A percentile compares a stretch with the other conserved stretches of the same genome.
These are phyloP conservation scores for Caenorhabditis sulstoni DNA, from an alignment of 2,888 invertebrate genomes.

Conservation along the genomic window DNA sequence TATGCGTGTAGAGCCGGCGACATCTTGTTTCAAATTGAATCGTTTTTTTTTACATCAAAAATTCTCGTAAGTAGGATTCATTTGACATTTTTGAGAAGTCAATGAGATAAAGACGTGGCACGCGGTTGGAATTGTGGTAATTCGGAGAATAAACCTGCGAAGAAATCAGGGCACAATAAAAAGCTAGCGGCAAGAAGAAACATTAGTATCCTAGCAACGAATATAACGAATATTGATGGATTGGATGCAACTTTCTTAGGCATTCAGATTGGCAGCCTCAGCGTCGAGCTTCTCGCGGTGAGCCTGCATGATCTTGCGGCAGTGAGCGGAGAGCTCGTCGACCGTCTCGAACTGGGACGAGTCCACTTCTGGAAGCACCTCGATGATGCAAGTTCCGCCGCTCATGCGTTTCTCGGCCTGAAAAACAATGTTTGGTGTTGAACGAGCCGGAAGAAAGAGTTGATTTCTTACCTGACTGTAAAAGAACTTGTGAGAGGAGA, in stretches of 20 bases:
- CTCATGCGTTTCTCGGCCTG: constrained; percentile 65
- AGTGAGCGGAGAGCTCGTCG: constrained; percentile 69
- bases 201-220: constrained; percentile 22
- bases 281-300: constrained; percentile 56
- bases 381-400: constrained; percentile 62
- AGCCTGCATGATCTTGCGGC: constrained; percentile 63
- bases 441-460: not conserved
- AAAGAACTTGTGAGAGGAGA: constrained; percentile 88
- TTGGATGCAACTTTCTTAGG: not conserved
- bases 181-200: constrained; percentile 50
- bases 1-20: too few species aligned
- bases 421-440: constrained; percentile 16
- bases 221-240: too few species aligned
- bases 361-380: constrained; percentile 68
- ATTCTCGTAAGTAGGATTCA: too few species aligned
- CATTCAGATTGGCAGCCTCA: constrained; percentile 41
- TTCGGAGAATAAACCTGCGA: too few species aligned
- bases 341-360: constrained; percentile 62
- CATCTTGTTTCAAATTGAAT: too few species aligned
- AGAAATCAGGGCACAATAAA: constrained; percentile 1
- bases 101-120: constrained; percentile 15
- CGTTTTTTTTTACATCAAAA: too few species aligned
- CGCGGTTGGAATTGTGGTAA: constrained; percentile 16
- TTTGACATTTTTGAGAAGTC: not conserved
- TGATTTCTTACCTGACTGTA: constrained; percentile 79